Base-by-base conservation (phyloP, 2,888 invertebrate species). In the Danaus chrysippus region DNA sequence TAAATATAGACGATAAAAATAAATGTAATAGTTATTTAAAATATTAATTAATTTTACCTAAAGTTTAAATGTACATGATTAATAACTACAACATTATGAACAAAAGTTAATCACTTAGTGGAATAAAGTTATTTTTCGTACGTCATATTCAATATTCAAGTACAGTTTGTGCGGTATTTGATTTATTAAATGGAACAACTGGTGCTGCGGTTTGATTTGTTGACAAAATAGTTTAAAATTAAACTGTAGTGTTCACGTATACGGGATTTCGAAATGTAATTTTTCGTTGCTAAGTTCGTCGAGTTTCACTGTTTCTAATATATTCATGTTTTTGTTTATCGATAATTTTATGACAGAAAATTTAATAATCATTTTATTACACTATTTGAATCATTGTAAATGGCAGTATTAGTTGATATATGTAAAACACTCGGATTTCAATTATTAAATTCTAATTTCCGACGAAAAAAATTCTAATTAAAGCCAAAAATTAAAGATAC, bases 101-200 rank as follows among this genome's bases (percentile, higher is more conserved):
- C 17, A 46, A 46, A 13, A 49, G 13, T 49, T 13, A 10, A 49
- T 49, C 49, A 49, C 17, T 49, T 15, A 17, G 0, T 49, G 17
- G 15, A 13, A 17, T 10, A 49, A 49, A 10, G 49, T 49, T 49
- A 17, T 49, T 49, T 49, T 49, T 49, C 13, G 9, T 3, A 46
- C 49, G 49, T 49, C 15, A 49, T 49, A 49, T 49, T 49, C 49
- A 49, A 49, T 49, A 49, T 49, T 49, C 49, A 49, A 49, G 49
- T 49, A 49, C 49, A 49, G 49, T 49, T 49, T 17, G 49, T 17
- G 49, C 15, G 15, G 1, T 49, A 17, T 49, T 75, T 79, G 75
- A 74, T 76, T 73, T 73, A 61, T 61, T 61, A 56, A 61, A 61
- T 52, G 23, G 19, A 46, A 59, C 59, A 52, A 60, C 60, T 56